These are phyloP conservation scores for Babylonia areolata DNA, from an alignment of 1,140 invertebrate genomes.

Conservation along the genomic window DNA sequence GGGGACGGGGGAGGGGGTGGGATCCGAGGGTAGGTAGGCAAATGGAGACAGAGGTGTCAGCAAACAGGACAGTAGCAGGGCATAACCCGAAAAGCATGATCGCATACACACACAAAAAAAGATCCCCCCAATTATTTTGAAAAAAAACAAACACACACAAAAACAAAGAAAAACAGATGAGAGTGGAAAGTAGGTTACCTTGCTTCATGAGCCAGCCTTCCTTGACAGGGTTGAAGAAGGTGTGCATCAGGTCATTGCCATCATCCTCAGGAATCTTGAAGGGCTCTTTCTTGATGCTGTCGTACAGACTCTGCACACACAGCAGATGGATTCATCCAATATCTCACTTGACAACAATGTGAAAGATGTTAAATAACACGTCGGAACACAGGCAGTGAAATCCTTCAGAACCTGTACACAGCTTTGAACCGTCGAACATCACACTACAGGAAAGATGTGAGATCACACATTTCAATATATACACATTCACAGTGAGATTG, in stretches of 20 bases:
- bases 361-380: too few species aligned
- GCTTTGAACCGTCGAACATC: too few species aligned
- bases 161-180: not conserved
- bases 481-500: too few species aligned
- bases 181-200: constrained; percentile 77
- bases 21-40: not conserved
- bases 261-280: constrained; percentile 99
- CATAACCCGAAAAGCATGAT: too few species aligned
- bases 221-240: constrained; percentile 99
- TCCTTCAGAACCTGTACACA: too few species aligned
- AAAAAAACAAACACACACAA: not conserved
- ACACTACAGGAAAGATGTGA: too few species aligned
- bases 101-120: not conserved
- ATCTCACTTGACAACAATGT: too few species aligned
- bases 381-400: too few species aligned
- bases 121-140: not conserved
- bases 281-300: constrained; percentile 98
- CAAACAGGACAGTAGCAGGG: not conserved
- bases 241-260: constrained; percentile 99
- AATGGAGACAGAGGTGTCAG: not conserved
- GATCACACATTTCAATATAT: too few species aligned
- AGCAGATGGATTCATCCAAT: too few species aligned
- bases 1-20: not conserved
- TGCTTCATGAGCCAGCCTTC: constrained; percentile 99
- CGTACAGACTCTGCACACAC: constrained; percentile 96